phyloP scores from a whole-genome alignment of 2,888 invertebrate species.

The Lapara coniferarum region DNA sequence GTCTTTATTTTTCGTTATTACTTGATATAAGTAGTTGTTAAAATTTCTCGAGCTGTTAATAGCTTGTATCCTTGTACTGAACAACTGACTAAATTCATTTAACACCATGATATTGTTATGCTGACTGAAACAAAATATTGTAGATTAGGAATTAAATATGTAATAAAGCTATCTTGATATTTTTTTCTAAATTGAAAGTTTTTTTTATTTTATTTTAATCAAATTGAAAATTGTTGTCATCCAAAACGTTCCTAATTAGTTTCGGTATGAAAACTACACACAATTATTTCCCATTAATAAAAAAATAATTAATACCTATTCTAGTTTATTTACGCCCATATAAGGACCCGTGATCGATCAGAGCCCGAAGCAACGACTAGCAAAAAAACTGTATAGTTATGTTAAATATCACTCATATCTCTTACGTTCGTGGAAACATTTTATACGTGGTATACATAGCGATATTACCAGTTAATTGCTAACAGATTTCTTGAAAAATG shows the following conservation, averaged over 20 bases:
- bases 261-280: background rate
- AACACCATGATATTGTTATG: no score
- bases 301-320: background rate
- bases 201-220: no score
- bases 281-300: background rate
- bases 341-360: conserved; percentile 15
- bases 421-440: conserved; percentile 14
- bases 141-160: no score
- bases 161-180: no score
- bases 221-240: no score
- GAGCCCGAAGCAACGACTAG: background rate
- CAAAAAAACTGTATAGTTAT: conserved; percentile 21
- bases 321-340: background rate
- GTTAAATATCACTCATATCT: conserved; percentile 6
- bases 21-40: background rate
- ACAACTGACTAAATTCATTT: background rate
- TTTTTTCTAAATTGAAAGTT: no score
- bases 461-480: conserved; percentile 30
- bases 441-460: conserved; percentile 30
- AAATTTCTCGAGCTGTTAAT: no score
- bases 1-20: background rate
- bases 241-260: background rate
- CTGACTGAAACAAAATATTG: no score
- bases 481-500: conserved; percentile 38
- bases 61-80: no score